These are phyloP conservation scores for Heliconius charithonia DNA, from an alignment of 2,888 invertebrate genomes.

Conservation along the genomic window DNA sequence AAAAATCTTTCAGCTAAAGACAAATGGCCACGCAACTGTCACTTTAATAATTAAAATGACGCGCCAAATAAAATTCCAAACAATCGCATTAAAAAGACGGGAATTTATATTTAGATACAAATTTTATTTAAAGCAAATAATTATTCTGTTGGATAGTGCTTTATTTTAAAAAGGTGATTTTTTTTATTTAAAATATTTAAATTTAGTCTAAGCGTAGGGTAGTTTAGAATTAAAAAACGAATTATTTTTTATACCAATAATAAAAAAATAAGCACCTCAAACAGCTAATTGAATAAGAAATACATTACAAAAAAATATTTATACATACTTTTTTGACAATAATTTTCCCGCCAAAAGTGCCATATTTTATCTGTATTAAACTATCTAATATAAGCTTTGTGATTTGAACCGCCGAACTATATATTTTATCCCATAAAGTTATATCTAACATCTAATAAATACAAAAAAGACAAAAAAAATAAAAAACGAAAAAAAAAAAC, in stretches of 20 bases:
- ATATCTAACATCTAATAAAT: conserved; percentile 23
- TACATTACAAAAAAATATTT: neutral
- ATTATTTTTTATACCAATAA: neutral
- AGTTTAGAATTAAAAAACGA: neutral
- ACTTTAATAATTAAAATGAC: conserved; percentile 6
- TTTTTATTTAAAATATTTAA: neutral
- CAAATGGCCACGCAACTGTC: conserved; percentile 10
- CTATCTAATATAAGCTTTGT: conserved; percentile 19
- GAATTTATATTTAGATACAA: neutral
- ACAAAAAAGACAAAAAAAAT: conserved; percentile 10
- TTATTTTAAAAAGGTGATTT: conserved; percentile 3
- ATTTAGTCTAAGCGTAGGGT: neutral
- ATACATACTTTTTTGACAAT: neutral
- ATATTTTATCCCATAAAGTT: conserved; percentile 28
- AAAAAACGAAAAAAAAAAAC: neutral
- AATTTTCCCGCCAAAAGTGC: conserved; percentile 22
- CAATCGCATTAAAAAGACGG: conserved; percentile 9
- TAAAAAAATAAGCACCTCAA: neutral
- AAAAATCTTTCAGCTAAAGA: neutral
- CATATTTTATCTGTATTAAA: conserved; percentile 13
- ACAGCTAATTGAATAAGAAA: neutral
- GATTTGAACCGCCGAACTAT: conserved; percentile 18
- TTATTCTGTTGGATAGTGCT: conserved; percentile 10
- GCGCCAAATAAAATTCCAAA: conserved; percentile 18
- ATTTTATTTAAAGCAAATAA: neutral